Evolutionary conservation across 2,797 vertebrate species (phyloP), one percentile per base, ranked within the genome.

Genomic region (Salarias fasciatus): DNA sequence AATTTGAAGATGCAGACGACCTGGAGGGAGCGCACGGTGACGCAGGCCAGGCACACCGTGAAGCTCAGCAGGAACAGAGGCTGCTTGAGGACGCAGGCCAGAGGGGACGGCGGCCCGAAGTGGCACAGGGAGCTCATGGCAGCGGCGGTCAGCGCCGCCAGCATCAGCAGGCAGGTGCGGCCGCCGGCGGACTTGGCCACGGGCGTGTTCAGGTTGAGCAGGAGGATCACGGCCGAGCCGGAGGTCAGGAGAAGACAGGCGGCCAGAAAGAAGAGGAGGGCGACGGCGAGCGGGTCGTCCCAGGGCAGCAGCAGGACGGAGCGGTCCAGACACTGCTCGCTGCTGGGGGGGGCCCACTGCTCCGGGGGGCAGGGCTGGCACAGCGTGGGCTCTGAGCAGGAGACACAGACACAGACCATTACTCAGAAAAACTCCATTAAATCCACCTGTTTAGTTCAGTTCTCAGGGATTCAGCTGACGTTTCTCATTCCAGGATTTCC

Each of bases 1-100:
- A 95, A 89, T 76, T 93, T 95, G 61, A 97, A 96, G 84, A 94
- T 86, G 58, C 92, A 95, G 65, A 94, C 83, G 5, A 95, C 92
- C 88, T 97, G 95, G 66, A 96, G 89, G n/a, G 95, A 91, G 13
- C 93, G 89, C 55, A 95, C 86, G 0, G 93, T 60, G 40, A 95
- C 86, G 79, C 93, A 94, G 43, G 94, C 86, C 45, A 95, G 82
- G 63, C 93, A 95, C 76, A 92, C 11, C 4, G 92, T 90, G 81
- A 94, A 92, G 83, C 93, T 92, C 69, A 94, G 28, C 4, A 82
- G 80, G 77, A 93, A 95, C 38, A 95, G 63, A 3, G 87, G 84
- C 80, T 91, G 91, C 63, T 91, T 92, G 53, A 93, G 84, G 49
- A 92, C 6, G 55, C 95, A 96, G 11, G 67, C 81, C 55, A 70